Conservation (phyloP, 2,797 vertebrate species). For the Acestrorhynchus altus region DNA sequence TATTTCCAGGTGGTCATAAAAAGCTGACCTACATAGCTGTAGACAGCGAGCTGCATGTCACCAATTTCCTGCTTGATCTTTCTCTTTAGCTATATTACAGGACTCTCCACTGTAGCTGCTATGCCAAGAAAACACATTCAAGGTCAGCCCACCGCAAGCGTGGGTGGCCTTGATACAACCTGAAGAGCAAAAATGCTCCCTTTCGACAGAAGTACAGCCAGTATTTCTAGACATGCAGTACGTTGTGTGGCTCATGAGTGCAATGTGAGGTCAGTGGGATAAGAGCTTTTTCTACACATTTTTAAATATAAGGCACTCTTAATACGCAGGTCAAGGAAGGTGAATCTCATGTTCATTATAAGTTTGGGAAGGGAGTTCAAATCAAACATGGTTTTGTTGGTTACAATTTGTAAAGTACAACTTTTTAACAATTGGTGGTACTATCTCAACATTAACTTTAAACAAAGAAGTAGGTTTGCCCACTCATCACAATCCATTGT, state of each 20-base stretch:
- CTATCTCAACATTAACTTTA: neutral
- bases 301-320: no score
- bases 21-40: neutral
- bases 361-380: neutral
- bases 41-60: neutral
- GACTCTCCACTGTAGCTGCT: slow-evolving; percentile 30
- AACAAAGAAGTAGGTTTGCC: neutral
- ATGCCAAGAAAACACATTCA: slow-evolving; percentile 26
- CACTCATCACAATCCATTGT: neutral
- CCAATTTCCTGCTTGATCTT: slow-evolving; percentile 1
- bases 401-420: no score
- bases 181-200: neutral
- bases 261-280: neutral
- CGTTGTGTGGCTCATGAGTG: neutral
- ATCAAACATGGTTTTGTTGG: no score
- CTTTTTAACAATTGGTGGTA: neutral
- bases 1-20: neutral
- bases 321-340: neutral
- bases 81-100: slow-evolving; percentile 32
- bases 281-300: neutral
- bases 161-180: slow-evolving; percentile 8
- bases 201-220: neutral
- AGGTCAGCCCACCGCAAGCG: slow-evolving; percentile 5
- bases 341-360: neutral
- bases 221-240: neutral